phyloP scores from a whole-genome alignment of 2,797 vertebrate genomes.

The Falco naumanni region DNA sequence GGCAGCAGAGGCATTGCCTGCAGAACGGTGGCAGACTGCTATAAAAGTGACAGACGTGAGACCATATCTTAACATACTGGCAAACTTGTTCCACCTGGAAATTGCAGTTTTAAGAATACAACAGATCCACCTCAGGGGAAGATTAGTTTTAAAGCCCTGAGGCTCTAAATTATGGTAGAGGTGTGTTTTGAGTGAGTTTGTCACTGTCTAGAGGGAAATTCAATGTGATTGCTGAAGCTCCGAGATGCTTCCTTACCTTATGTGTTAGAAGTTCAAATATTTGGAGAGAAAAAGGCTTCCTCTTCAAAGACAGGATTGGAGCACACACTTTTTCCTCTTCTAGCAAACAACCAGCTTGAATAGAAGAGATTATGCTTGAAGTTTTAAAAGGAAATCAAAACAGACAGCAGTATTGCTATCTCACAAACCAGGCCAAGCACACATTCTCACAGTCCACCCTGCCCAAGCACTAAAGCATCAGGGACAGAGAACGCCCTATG shows the following conservation, averaged over 20 bases:
- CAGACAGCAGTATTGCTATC: background rate
- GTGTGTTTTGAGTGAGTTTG: background rate
- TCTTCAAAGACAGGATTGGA: background rate
- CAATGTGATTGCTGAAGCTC: background rate
- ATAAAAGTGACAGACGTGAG: background rate
- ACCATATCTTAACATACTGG: accelerated
- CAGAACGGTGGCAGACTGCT: background rate
- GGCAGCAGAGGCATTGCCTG: background rate
- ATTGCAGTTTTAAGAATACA: background rate
- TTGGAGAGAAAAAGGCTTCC: background rate
- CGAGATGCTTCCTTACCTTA: background rate
- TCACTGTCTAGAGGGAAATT: background rate
- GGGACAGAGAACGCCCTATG: background rate
- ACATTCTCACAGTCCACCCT: background rate
- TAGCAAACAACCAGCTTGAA: background rate
- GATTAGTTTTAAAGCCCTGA: background rate
- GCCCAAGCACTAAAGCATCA: background rate
- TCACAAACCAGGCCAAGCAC: background rate
- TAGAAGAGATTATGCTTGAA: background rate
- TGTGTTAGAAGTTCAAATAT: background rate
- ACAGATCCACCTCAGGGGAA: background rate
- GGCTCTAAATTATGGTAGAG: background rate
- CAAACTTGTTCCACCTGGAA: background rate
- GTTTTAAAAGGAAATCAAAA: background rate
- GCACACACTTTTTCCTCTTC: background rate